These are phyloP conservation scores for Ceyx cyanopectus DNA, from an alignment of 2,113 vertebrate genomes.

Conservation along the genomic window DNA sequence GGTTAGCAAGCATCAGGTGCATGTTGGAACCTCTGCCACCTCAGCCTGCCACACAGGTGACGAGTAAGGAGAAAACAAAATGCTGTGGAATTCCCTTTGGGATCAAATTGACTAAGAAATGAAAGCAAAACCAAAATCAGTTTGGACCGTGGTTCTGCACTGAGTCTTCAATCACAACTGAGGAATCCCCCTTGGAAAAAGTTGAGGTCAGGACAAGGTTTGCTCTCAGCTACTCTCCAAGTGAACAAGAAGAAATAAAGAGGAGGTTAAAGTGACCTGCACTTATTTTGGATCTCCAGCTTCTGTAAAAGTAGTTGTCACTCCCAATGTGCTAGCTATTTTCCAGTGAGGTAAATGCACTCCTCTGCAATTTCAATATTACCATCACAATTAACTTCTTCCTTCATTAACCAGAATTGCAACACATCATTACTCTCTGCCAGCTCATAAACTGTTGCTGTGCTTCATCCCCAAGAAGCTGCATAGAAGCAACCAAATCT, in stretches of 20 bases:
- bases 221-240: background rate
- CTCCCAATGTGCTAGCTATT: background rate
- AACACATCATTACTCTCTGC: background rate
- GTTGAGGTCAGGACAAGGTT: background rate
- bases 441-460: constrained; percentile 6
- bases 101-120: background rate
- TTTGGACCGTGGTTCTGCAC: background rate
- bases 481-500: constrained; percentile 10
- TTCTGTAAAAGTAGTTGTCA: background rate
- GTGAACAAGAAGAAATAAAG: background rate
- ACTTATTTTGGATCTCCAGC: background rate
- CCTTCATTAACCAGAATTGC: constrained; percentile 28
- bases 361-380: background rate
- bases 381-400: constrained; percentile 9
- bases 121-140: background rate
- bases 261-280: background rate
- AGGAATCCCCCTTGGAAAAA: background rate
- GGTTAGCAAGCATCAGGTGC: background rate
- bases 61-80: background rate
- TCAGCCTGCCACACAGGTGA: background rate
- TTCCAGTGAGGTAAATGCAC: background rate
- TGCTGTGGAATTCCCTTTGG: background rate
- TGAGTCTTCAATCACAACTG: background rate
- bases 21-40: background rate
- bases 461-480: background rate